Base-by-base conservation (phyloP, 2,797 vertebrate species). In the Alauda arvensis region DNA sequence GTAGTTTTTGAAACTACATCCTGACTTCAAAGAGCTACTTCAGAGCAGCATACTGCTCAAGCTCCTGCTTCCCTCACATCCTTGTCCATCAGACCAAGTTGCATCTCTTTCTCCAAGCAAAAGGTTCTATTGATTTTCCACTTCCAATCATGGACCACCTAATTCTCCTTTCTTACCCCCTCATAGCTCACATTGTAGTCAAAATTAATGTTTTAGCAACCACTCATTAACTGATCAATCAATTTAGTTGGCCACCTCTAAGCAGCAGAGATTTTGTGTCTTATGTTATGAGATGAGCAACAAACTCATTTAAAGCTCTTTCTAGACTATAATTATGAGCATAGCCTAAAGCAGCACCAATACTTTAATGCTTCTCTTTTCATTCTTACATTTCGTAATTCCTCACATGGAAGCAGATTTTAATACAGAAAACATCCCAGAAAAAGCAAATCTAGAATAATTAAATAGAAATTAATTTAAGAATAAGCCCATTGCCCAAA, bases 381-480 rank as follows among this genome's bases (percentile, higher is more conserved):
- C 16, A 43, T 74, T 67, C 40, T 62, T 66, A 59, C 3, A 66
- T 45, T 76, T 68, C 57, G 15, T 68, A 81, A 63, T 48, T 71
- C 24, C 31, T 65, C 71, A 61, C 13, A 46, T 10, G 8, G 40
- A 87, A 87, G 21, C 13, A 69, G 10, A 71, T 56, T 77, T 81
- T 77, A 80, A 66, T 23, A 69, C 4, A 65, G 33, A 83, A 84
- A 74, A 68, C n/a, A 84, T 3, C 10, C 33, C 59, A 82, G 69
- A 68, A 71, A 89, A 37, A 88, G 80, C 18, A 55, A 82, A 82
- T 48, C 13, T 48, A 48, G 17, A 88, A 82, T 46, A 86, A 70
- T 53, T 61, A 65, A 72, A 14, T 34, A 53, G 33, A 40, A 88
- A 90, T 52, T 52, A 26, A 70, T 77, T 57, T 51, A 61, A 69